Evolutionary conservation across 1,140 invertebrate species (phyloP).

Genomic region (Uloborus diversus): DNA sequence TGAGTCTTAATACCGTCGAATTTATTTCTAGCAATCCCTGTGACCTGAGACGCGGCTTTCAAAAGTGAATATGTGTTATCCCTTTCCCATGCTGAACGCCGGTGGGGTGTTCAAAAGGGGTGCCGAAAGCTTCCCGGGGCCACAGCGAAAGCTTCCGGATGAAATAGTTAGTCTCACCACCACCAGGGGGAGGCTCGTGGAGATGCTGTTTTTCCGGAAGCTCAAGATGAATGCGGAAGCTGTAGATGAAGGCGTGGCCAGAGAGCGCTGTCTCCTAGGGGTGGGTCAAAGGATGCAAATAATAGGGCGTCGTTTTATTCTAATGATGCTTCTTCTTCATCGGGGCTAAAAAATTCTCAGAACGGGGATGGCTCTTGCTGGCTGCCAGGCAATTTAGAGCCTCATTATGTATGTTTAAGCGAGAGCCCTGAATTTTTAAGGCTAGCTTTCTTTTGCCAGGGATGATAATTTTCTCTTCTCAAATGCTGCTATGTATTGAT

Average conservation of each 20-base stretch:
- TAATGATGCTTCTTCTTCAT: conserved; percentile 39
- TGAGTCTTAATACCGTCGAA: too few relatives aligned
- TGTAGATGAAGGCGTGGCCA: conserved; percentile 32
- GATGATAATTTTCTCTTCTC: conserved; percentile 13
- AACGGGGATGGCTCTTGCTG: not conserved
- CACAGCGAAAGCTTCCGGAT: not conserved
- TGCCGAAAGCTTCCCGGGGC: conserved; percentile 1
- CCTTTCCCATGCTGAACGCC: conserved; percentile 19
- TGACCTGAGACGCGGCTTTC: too few relatives aligned
- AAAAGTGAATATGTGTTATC: conserved; percentile 4
- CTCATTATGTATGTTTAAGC: conserved; percentile 46
- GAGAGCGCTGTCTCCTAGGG: not conserved
- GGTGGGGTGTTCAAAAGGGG: not conserved
- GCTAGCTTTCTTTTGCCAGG: conserved; percentile 14
- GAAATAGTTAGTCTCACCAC: conserved; percentile 12
- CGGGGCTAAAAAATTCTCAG: conserved; percentile 47
- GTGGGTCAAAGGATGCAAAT: conserved; percentile 36
- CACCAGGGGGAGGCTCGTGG: conserved; percentile 22
- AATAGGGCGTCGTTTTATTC: conserved; percentile 49
- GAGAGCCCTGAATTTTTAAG: conserved; percentile 47
- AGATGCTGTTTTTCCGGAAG: conserved; percentile 28
- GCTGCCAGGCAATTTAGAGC: conserved; percentile 9
- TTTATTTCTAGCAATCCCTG: too few relatives aligned
- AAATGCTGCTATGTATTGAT: conserved; percentile 24
- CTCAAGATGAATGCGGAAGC: conserved; percentile 33